Conservation (phyloP, 2,113 vertebrate genomes). For the human region GRCh38 chr3:53818001-53818500, state of each 20-base stretch:
- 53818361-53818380: background rate
- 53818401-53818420: background rate
- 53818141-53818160: constrained; percentile 94
- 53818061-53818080: constrained; percentile 93
- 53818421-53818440: background rate
- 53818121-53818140: constrained; percentile 93
- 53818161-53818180: constrained; percentile 93
- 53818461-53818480: background rate
- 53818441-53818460: background rate
- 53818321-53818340: background rate
- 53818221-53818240: background rate
- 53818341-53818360: background rate
- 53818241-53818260: background rate
- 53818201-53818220: constrained; percentile 57
- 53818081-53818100: constrained; percentile 90
- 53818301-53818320: background rate
- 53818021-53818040: constrained; percentile 98
- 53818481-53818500: background rate
- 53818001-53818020: constrained; percentile 96
- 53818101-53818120: constrained; percentile 91
- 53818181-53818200: constrained; percentile 91
- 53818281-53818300: background rate
- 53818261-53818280: background rate
- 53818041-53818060: constrained; percentile 92
- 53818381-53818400: background rate